These are phyloP conservation scores for Drosophila kohkoa DNA, from an alignment of 1,140 invertebrate genomes.

Conservation along the genomic window DNA sequence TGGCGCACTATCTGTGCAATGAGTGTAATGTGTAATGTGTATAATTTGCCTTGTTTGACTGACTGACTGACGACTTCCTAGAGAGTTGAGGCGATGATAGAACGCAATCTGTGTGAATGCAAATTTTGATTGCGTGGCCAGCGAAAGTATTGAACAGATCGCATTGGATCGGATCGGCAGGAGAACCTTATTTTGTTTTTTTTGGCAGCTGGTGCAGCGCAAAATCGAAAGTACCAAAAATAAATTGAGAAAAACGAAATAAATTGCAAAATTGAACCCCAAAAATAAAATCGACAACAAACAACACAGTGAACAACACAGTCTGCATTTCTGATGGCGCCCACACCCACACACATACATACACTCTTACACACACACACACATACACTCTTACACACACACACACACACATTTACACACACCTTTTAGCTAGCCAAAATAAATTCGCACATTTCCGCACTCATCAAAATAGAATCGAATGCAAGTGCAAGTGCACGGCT, in stretches of 20 bases:
- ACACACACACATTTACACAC: conserved; percentile 11
- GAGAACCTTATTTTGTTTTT: conserved; percentile 22
- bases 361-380: background rate
- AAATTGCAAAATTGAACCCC: background rate
- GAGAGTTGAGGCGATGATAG: conserved; percentile 14
- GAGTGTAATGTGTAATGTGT: background rate
- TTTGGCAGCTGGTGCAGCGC: conserved; percentile 10
- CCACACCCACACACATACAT: conserved; percentile 8
- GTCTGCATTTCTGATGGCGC: conserved; percentile 44
- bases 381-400: background rate
- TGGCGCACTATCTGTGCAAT: conserved; percentile 59
- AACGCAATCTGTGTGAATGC: conserved; percentile 30
- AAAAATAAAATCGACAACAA: background rate
- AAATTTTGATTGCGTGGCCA: conserved; percentile 31
- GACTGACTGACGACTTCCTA: conserved; percentile 59
- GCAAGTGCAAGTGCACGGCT: conserved; percentile 71
- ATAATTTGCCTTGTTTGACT: conserved; percentile 9
- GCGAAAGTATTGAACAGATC: conserved; percentile 28
- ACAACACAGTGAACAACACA: conserved; percentile 2
- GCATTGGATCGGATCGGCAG: background rate
- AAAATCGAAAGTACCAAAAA: conserved; percentile 59
- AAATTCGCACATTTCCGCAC: conserved; percentile 78
- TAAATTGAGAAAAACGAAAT: conserved; percentile 23
- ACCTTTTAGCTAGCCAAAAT: conserved; percentile 34
- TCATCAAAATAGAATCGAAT: conserved; percentile 74